A percentile compares a stretch with the other conserved stretches of the same genome.
These are phyloP conservation scores for Cynopterus sphinx DNA, from an alignment of 2,797 vertebrate genomes.

Conservation along the genomic window DNA sequence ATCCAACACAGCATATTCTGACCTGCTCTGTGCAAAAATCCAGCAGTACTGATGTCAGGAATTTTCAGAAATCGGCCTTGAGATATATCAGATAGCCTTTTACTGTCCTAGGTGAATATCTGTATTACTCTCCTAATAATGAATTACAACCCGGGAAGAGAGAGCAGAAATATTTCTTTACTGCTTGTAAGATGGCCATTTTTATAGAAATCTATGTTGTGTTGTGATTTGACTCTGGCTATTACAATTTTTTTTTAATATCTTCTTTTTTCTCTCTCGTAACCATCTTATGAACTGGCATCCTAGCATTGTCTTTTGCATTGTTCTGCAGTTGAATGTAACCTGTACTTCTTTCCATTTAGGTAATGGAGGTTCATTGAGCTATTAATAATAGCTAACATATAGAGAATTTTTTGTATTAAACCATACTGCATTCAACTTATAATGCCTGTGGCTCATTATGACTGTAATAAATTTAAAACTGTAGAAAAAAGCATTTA, in stretches of 20 bases:
- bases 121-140: neutral
- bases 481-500: neutral
- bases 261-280: neutral
- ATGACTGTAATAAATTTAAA: neutral
- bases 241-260: neutral
- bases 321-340: constrained; percentile 37
- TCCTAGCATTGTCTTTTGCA: neutral
- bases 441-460: neutral
- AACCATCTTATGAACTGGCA: neutral
- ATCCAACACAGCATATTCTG: neutral
- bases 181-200: neutral
- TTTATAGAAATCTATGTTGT: neutral
- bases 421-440: constrained; percentile 21
- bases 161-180: neutral
- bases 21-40: neutral
- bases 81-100: neutral
- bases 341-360: neutral
- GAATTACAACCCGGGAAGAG: neutral
- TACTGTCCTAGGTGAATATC: neutral
- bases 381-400: constrained; percentile 41
- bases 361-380: constrained; percentile 49
- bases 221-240: neutral
- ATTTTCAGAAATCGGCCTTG: neutral
- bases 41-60: neutral
- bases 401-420: neutral